Percentiles rank a stretch among this genome's conserved stretches.
phyloP scores from a whole-genome alignment of 2,113 vertebrate species.

The Glaucomys volans region DNA sequence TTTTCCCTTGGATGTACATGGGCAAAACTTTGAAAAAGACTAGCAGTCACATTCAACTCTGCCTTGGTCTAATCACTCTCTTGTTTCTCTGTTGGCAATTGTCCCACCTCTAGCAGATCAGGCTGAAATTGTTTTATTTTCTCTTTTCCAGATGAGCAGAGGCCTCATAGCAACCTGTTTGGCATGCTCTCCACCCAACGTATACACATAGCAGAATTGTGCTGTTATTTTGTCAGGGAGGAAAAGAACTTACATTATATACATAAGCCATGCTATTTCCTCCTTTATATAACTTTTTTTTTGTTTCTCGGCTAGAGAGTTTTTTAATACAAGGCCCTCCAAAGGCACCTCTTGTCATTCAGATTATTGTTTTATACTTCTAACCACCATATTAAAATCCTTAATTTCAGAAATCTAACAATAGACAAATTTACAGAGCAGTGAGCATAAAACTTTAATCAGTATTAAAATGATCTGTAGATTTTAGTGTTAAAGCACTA shows the following conservation, averaged over 20 bases:
- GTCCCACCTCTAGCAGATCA: background rate
- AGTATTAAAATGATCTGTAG: background rate
- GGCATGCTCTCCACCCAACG: background rate
- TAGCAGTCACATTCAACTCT: background rate
- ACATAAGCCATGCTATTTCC: background rate
- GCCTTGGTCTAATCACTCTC: background rate
- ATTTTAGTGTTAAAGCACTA: background rate
- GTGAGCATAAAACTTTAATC: background rate
- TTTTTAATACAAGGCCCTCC: background rate
- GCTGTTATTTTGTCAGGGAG: background rate
- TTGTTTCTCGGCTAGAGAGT: background rate
- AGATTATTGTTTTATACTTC: background rate
- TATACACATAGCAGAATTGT: background rate
- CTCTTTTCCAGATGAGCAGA: conserved; percentile 20
- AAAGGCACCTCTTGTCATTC: background rate
- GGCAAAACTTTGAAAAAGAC: background rate
- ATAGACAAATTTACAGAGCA: background rate
- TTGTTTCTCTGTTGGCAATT: background rate
- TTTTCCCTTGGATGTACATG: background rate
- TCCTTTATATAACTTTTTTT: background rate
- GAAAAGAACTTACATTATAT: background rate
- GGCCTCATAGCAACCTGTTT: conserved; percentile 34
- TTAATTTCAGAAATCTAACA: background rate
- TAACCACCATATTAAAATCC: background rate
- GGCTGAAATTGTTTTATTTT: conserved; percentile 46